phyloP scores from a whole-genome alignment of 1,140 invertebrate genomes.

The Orussus abietinus region DNA sequence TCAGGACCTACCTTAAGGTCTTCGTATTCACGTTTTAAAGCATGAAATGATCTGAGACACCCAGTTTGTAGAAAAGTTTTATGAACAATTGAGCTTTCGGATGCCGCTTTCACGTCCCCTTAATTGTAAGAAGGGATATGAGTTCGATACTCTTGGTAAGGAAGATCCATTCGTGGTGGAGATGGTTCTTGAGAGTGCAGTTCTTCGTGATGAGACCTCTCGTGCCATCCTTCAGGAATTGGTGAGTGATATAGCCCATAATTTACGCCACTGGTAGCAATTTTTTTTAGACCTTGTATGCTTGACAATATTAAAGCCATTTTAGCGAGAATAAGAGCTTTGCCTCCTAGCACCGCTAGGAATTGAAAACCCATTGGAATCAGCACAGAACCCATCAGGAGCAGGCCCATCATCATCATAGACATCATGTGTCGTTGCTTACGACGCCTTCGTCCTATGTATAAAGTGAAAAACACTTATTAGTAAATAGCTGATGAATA shows the following conservation, averaged over 20 bases:
- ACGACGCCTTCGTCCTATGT: constrained; percentile 51
- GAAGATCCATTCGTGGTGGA: constrained; percentile 13
- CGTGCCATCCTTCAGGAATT: constrained; percentile 38
- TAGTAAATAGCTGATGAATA: background rate
- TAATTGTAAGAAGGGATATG: background rate
- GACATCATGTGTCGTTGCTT: constrained; percentile 61
- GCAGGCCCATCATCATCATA: constrained; percentile 69
- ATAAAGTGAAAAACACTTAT: constrained; percentile 1
- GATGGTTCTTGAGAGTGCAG: constrained; percentile 2
- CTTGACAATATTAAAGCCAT: constrained; percentile 72
- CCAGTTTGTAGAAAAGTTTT: too few relatives aligned
- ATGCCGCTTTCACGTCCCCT: too few relatives aligned
- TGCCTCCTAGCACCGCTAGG: constrained; percentile 70
- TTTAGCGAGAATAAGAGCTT: constrained; percentile 70
- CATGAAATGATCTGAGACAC: too few relatives aligned
- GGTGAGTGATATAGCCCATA: constrained; percentile 48
- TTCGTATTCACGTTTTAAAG: too few relatives aligned
- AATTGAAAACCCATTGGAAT: constrained; percentile 76
- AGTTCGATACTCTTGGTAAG: constrained; percentile 20
- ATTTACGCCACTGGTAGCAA: constrained; percentile 47
- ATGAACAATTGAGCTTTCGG: too few relatives aligned
- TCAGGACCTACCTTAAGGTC: too few relatives aligned
- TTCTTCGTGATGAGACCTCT: constrained; percentile 36
- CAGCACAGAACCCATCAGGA: constrained; percentile 66
- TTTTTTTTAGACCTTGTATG: constrained; percentile 70